Conservation (phyloP, 2,888 invertebrate genomes). For the Cosmorhoe ocellata region DNA sequence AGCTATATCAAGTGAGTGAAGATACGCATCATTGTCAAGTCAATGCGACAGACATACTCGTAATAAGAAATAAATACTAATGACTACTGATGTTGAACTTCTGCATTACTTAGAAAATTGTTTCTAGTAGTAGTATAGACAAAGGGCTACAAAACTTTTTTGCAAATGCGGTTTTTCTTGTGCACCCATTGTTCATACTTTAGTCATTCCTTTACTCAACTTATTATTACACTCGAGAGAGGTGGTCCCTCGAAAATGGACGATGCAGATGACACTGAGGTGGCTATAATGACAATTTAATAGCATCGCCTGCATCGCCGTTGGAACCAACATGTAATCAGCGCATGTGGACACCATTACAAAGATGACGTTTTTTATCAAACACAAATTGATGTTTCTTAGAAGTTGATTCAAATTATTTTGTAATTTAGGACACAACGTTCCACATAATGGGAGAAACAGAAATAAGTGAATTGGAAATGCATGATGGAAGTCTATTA, state of each 20-base stretch:
- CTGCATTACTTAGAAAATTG: too few relatives aligned
- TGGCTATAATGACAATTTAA: slow-evolving; percentile 81
- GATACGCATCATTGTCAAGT: too few relatives aligned
- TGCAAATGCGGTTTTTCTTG: too few relatives aligned
- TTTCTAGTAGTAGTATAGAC: too few relatives aligned
- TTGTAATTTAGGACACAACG: slow-evolving; percentile 38
- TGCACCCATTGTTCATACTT: slow-evolving; percentile 1
- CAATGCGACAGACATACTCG: too few relatives aligned
- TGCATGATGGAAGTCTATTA: too few relatives aligned
- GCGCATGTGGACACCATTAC: slow-evolving; percentile 69
- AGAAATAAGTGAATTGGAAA: neutral
- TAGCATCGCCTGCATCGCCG: slow-evolving; percentile 71
- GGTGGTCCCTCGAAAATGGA: slow-evolving; percentile 49
- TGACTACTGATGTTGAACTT: too few relatives aligned
- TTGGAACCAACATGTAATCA: slow-evolving; percentile 72
- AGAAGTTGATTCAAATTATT: slow-evolving; percentile 53
- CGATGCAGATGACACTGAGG: slow-evolving; percentile 76
- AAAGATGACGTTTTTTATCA: slow-evolving; percentile 61
- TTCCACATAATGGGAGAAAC: neutral
- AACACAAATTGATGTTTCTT: slow-evolving; percentile 58
- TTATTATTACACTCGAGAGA: slow-evolving; percentile 2
- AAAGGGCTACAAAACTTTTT: too few relatives aligned
- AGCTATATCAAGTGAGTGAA: slow-evolving; percentile 38
- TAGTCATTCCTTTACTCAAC: neutral
- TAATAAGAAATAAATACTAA: too few relatives aligned